phyloP scores from a whole-genome alignment of 2,888 invertebrate genomes.

The Thera britannica region DNA sequence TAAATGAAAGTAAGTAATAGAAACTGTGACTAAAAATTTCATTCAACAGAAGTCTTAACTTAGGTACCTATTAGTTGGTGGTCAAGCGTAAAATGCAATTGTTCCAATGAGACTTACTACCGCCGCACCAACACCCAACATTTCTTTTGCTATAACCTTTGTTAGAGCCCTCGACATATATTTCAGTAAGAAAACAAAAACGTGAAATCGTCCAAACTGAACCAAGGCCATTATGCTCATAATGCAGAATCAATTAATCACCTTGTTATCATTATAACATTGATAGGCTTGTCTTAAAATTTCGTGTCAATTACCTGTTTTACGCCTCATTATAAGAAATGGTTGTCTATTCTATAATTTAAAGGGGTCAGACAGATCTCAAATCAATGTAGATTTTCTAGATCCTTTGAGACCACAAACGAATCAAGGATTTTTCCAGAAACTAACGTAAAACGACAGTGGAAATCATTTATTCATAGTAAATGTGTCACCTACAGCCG shows the following conservation, averaged over 20 bases:
- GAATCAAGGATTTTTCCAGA: constrained; percentile 40
- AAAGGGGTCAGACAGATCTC: neutral
- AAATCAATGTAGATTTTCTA: neutral
- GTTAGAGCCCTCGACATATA: constrained; percentile 81
- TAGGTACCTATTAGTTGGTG: constrained; percentile 2
- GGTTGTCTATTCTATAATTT: neutral
- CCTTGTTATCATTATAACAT: constrained; percentile 45
- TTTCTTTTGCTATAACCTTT: constrained; percentile 71
- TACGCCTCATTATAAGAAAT: neutral
- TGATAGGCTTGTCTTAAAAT: constrained; percentile 53
- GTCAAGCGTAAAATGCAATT: constrained; percentile 23
- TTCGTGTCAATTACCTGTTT: constrained; percentile 27
- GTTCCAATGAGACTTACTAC: constrained; percentile 45
- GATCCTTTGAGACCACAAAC: neutral
- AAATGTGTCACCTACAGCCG: constrained; percentile 66
- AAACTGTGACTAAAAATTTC: constrained; percentile 20
- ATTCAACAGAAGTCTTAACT: neutral
- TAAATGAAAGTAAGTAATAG: constrained; percentile 17
- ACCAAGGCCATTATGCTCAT: constrained; percentile 72
- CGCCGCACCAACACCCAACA: constrained; percentile 48
- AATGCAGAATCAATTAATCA: constrained; percentile 69
- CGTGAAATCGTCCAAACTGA: constrained; percentile 79
- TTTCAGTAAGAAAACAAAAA: constrained; percentile 80
- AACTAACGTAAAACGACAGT: constrained; percentile 46
- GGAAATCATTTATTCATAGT: constrained; percentile 58